phyloP scores from a whole-genome alignment of 1,140 invertebrate genomes.

The Lepidostoma basale region DNA sequence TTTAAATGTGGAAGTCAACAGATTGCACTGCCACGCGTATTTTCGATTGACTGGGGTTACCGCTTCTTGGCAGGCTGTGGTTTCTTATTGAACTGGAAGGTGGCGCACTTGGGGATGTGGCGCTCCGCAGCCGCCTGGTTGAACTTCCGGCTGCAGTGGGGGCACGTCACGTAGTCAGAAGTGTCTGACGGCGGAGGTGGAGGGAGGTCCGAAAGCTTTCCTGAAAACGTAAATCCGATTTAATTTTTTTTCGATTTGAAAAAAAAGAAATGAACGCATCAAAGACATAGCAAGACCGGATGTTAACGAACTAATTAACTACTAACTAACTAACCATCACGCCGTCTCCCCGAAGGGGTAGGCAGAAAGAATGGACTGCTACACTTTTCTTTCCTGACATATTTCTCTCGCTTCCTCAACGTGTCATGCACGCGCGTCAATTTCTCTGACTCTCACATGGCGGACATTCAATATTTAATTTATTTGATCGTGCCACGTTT shows the following conservation, averaged over 20 bases:
- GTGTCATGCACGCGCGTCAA: too few species aligned
- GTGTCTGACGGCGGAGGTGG: conserved; percentile 86
- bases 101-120: conserved; percentile 92
- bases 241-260: background rate
- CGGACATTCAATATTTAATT: too few species aligned
- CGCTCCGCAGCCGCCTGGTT: conserved; percentile 84
- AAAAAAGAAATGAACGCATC: background rate
- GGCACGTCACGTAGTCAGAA: conserved; percentile 90
- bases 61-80: conserved; percentile 52
- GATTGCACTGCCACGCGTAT: background rate
- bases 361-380: too few species aligned
- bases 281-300: background rate
- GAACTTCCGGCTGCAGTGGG: conserved; percentile 88
- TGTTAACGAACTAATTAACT: background rate
- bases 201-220: conserved; percentile 84
- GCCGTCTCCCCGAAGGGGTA: too few species aligned
- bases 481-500: too few species aligned
- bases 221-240: conserved; percentile 43
- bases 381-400: too few species aligned
- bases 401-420: too few species aligned
- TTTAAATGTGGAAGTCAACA: background rate
- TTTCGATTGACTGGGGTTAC: conserved; percentile 17
- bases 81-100: conserved; percentile 79
- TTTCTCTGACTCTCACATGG: too few species aligned
- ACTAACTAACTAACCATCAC: too few species aligned